Evolutionary conservation across 1,140 invertebrate genomes (phyloP).

Genomic region (Ceratina australensis): DNA sequence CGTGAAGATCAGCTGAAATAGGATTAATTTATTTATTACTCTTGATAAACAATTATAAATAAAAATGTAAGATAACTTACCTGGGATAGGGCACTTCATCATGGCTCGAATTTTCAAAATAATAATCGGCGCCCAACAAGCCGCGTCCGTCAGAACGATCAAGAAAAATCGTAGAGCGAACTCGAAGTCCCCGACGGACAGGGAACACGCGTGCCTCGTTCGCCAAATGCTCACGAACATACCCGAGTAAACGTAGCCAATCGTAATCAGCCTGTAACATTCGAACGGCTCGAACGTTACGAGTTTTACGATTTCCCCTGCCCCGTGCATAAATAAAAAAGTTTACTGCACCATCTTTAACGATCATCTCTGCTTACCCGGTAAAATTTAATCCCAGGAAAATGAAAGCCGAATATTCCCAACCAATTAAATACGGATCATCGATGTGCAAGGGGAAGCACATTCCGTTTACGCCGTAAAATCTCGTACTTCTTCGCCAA

Average conservation of each 20-base stretch:
- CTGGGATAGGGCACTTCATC: conserved; percentile 73
- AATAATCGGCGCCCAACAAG: conserved; percentile 89
- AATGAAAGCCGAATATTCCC: conserved; percentile 88
- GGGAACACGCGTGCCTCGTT: conserved; percentile 82
- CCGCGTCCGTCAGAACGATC: conserved; percentile 87
- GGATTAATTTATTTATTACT: not conserved
- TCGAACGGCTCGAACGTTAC: conserved; percentile 44
- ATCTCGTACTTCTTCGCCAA: conserved; percentile 83
- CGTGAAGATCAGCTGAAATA: conserved; percentile 83
- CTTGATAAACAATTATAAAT: not conserved
- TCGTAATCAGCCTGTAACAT: conserved; percentile 81
- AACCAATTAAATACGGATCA: conserved; percentile 85
- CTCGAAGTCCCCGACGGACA: conserved; percentile 83
- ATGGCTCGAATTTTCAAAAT: conserved; percentile 85
- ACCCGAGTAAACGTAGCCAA: conserved; percentile 82
- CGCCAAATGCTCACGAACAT: conserved; percentile 85
- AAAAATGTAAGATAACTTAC: conserved; percentile 59
- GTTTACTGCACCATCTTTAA: not conserved
- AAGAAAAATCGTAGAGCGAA: conserved; percentile 87
- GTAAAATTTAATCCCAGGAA: conserved; percentile 85
- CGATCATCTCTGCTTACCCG: conserved; percentile 74
- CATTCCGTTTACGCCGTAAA: conserved; percentile 86
- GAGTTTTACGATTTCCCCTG: not conserved
- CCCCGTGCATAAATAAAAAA: not conserved
- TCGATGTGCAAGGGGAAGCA: conserved; percentile 88